Evolutionary conservation across 2,113 vertebrate species (phyloP).

Genomic region (Atractosteus spatula): DNA sequence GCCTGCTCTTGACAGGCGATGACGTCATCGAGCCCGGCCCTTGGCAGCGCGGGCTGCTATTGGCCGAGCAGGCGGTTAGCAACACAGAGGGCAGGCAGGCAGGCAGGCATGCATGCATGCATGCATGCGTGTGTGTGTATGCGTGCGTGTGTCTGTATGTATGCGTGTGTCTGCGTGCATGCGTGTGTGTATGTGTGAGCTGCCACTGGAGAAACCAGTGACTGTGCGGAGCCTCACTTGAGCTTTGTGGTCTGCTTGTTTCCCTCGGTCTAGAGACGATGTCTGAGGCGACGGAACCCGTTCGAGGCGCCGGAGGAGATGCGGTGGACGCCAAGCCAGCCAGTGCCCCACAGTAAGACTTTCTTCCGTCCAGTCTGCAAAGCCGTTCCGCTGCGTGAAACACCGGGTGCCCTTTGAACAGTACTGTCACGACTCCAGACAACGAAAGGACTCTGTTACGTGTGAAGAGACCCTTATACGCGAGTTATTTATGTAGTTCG

Average conservation of each 20-base stretch:
- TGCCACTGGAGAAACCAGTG: no score
- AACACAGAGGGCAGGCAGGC: background rate
- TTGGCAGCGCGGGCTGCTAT: background rate
- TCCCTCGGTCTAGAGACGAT: background rate
- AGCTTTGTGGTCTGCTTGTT: background rate
- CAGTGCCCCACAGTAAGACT: background rate
- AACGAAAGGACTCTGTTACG: no score
- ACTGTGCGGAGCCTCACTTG: no score
- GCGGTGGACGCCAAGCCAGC: background rate
- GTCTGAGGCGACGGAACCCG: background rate
- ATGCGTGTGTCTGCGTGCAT: background rate
- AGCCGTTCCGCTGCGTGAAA: no score
- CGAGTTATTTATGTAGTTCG: no score
- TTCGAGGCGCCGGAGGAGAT: background rate
- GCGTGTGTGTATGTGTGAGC: background rate
- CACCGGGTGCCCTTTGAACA: no score
- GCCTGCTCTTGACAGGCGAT: background rate
- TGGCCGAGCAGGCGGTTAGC: background rate
- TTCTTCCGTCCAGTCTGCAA: background rate
- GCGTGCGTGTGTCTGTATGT: background rate
- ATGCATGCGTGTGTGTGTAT: constrained; percentile 7
- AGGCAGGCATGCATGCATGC: background rate
- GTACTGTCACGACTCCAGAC: background rate
- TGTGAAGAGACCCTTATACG: no score
- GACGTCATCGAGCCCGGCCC: background rate